phyloP scores from a whole-genome alignment of 2,113 vertebrate genomes.

The Crotalus viridis region DNA sequence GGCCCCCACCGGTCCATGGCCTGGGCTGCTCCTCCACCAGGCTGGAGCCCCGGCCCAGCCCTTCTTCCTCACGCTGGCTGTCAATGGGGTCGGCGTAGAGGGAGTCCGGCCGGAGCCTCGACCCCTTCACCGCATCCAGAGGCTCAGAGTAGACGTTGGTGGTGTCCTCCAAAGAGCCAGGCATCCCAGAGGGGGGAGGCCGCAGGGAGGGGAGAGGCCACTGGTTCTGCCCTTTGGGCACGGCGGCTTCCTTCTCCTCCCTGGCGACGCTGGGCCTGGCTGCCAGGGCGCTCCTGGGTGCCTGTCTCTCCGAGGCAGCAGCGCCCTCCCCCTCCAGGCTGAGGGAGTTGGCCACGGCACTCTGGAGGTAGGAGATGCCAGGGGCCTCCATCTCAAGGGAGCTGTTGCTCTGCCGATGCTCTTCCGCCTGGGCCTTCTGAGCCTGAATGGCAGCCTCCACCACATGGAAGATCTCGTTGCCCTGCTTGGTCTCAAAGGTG shows the following conservation, averaged over 20 bases:
- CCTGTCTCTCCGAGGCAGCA: not conserved
- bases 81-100: conserved; percentile 91
- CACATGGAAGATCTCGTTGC: conserved; percentile 91
- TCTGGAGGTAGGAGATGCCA: conserved; percentile 63
- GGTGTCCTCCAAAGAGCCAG: conserved; percentile 52
- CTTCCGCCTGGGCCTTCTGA: conserved; percentile 84
- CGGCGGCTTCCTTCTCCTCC: conserved; percentile 52
- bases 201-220: conserved; percentile 50
- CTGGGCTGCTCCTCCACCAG: conserved; percentile 72
- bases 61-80: conserved; percentile 68
- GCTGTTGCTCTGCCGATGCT: conserved; percentile 71
- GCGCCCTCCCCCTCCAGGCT: conserved; percentile 45
- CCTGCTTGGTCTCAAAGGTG: conserved; percentile 95
- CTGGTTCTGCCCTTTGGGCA: conserved; percentile 68
- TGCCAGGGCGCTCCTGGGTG: conserved; percentile 18
- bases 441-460: conserved; percentile 88
- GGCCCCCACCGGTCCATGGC: conserved; percentile 62
- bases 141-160: conserved; percentile 86
- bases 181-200: conserved; percentile 61
- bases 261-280: conserved; percentile 42
- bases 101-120: conserved; percentile 62
- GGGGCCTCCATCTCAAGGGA: conserved; percentile 66
- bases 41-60: not conserved
- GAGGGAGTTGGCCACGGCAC: conserved; percentile 56
- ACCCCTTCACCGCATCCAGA: conserved; percentile 79